Evolutionary conservation across 2,888 invertebrate species (phyloP).

Genomic region (Junonia oenone): DNA sequence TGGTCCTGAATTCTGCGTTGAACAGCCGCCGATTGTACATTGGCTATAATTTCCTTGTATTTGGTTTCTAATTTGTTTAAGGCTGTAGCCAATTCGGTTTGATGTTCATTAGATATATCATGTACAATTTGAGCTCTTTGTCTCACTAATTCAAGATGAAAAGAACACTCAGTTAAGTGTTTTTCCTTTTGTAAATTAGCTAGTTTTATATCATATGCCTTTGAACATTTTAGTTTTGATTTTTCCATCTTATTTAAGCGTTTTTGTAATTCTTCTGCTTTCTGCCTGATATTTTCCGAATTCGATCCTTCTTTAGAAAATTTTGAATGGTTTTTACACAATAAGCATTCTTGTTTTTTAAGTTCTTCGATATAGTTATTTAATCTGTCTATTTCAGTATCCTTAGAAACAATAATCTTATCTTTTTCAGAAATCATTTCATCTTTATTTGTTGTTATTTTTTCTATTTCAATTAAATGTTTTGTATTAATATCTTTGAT

Average conservation of each 20-base stretch:
- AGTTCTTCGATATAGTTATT: conserved; percentile 46
- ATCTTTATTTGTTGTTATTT: conserved; percentile 37
- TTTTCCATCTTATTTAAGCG: conserved; percentile 58
- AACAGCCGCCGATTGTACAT: conserved; percentile 64
- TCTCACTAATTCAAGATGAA: conserved; percentile 58
- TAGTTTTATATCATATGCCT: conserved; percentile 54
- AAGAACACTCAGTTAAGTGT: conserved; percentile 56
- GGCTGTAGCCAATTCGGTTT: conserved; percentile 49
- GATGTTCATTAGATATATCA: conserved; percentile 55
- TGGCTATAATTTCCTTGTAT: conserved; percentile 66
- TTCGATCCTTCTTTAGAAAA: conserved; percentile 39
- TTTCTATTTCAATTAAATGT: conserved; percentile 36
- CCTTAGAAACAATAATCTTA: conserved; percentile 45
- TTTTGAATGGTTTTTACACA: conserved; percentile 46
- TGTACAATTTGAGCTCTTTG: conserved; percentile 59
- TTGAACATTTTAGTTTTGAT: conserved; percentile 48
- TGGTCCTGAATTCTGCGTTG: conserved; percentile 66
- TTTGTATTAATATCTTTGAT: conserved; percentile 42
- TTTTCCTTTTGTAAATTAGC: conserved; percentile 58
- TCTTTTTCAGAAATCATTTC: conserved; percentile 44
- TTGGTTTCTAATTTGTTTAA: conserved; percentile 61
- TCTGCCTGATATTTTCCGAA: conserved; percentile 3
- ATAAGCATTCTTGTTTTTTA: conserved; percentile 36
- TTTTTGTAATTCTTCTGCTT: conserved; percentile 49
- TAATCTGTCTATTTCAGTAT: conserved; percentile 46